Percentiles rank a stretch among this genome's conserved stretches.
These are phyloP conservation scores for Procavia capensis DNA, from an alignment of 2,113 vertebrate species.

Conservation along the genomic window DNA sequence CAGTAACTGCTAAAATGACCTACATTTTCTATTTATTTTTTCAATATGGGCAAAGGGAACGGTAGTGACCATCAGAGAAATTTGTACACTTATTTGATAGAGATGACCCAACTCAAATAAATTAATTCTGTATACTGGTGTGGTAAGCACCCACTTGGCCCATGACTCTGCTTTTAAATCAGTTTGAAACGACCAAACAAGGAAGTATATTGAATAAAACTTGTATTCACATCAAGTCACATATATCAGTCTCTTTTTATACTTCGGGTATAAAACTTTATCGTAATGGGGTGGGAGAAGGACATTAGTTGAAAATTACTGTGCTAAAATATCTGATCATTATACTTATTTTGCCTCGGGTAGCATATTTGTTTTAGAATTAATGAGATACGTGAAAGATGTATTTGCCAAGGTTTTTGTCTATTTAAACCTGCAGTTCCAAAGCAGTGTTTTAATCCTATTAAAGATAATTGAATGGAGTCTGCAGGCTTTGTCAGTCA, in stretches of 20 bases:
- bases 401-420: conserved; percentile 92
- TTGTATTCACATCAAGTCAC: not conserved
- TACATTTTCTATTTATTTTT: not conserved
- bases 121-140: conserved; percentile 10
- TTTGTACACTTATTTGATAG: not conserved
- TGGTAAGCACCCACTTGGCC: not conserved
- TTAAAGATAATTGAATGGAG: conserved; percentile 96
- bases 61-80: not conserved
- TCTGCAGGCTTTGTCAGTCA: conserved; percentile 94
- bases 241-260: conserved; percentile 31
- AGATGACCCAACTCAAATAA: not conserved
- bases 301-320: conserved; percentile 31
- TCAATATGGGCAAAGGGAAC: not conserved
- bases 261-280: conserved; percentile 28
- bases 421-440: conserved; percentile 92
- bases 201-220: not conserved
- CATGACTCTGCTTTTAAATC: not conserved
- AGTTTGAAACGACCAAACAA: not conserved
- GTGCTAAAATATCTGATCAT: conserved; percentile 77
- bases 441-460: conserved; percentile 95
- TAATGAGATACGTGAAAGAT: conserved; percentile 90
- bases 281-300: not conserved
- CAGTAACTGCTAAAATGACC: not conserved
- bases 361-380: conserved; percentile 92
- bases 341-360: conserved; percentile 79